Percentiles rank a stretch among this genome's conserved stretches.
Conservation (phyloP, 2,113 vertebrate genomes). For the Corythaeola cristata region DNA sequence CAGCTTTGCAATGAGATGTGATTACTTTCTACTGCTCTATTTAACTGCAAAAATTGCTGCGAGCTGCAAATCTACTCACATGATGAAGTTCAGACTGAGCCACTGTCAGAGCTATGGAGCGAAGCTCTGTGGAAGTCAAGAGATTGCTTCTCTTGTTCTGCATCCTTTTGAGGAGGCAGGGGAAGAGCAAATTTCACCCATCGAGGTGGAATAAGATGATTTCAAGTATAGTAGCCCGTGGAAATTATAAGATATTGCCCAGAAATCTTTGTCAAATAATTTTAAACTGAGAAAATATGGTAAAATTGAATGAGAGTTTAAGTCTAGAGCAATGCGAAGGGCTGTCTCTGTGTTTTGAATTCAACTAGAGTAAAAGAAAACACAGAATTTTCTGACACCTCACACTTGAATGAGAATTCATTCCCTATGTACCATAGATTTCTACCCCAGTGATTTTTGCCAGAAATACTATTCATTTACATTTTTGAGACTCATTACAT, state of each 20-base stretch:
- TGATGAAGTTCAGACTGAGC: background rate
- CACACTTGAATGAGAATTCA: background rate
- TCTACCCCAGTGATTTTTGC: background rate
- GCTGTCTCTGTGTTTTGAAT: background rate
- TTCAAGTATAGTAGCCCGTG: background rate
- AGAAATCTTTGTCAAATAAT: background rate
- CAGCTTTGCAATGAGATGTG: background rate
- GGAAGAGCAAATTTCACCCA: background rate
- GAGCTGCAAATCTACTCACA: background rate
- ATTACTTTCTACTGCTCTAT: background rate
- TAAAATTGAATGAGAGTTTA: background rate
- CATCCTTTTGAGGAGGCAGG: background rate
- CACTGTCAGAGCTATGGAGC: background rate
- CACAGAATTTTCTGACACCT: background rate
- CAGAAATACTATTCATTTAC: background rate
- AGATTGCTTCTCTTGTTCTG: background rate
- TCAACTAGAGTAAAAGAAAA: background rate
- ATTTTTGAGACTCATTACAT: background rate
- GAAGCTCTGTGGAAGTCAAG: background rate
- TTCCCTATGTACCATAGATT: background rate
- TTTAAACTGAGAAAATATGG: background rate
- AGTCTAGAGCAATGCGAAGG: background rate
- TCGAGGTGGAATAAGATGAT: background rate
- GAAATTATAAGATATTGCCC: background rate
- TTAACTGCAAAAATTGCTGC: background rate